Conservation (phyloP, 2,888 invertebrate genomes). For the Agrotis clavis region DNA sequence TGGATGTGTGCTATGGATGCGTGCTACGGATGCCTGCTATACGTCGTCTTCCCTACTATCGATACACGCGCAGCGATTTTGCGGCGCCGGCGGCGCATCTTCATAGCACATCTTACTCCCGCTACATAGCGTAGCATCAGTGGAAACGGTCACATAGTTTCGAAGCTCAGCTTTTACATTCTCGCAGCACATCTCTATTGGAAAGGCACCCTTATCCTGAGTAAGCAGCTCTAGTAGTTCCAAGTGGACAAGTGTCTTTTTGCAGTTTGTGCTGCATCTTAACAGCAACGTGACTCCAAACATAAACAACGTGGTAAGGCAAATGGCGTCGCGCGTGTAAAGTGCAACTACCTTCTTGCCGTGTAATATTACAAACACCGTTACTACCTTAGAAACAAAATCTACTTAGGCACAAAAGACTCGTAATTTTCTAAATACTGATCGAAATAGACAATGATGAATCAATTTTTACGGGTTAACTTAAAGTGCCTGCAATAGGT, state of each 20-base stretch:
- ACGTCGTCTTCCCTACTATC: no score
- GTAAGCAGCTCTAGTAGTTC: conserved; percentile 49
- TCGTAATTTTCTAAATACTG: not conserved
- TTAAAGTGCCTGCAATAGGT: not conserved
- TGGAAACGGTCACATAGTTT: no score
- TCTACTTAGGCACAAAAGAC: not conserved
- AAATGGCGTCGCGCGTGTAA: conserved; percentile 66
- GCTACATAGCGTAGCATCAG: no score
- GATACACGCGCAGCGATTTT: no score
- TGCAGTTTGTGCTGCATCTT: conserved; percentile 66
- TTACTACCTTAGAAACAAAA: conserved; percentile 26
- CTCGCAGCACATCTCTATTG: no score
- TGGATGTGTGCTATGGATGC: no score
- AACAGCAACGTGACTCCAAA: conserved; percentile 73
- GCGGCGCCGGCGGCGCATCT: no score
- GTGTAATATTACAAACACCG: conserved; percentile 44
- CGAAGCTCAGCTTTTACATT: no score
- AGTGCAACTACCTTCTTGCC: conserved; percentile 36
- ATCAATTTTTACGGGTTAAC: not conserved
- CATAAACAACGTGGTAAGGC: conserved; percentile 69
- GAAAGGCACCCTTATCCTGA: conserved; percentile 1
- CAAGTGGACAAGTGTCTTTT: conserved; percentile 46
- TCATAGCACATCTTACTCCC: no score
- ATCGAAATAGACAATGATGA: not conserved
- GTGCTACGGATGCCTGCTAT: no score